Evolutionary conservation across 2,797 vertebrate species (phyloP).

Genomic region (Lerista edwardsae): DNA sequence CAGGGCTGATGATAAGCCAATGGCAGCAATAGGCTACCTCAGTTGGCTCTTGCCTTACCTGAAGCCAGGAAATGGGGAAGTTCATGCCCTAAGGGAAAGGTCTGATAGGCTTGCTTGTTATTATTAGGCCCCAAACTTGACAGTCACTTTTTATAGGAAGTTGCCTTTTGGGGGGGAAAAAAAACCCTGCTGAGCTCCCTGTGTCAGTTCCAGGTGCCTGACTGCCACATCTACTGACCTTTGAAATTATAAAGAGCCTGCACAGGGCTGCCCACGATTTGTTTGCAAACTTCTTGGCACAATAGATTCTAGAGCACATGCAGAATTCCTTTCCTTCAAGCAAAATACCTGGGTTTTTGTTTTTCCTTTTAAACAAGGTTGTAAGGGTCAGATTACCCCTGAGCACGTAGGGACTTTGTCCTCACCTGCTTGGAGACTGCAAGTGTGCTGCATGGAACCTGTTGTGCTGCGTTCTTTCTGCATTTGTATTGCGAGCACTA

Average conservation of each 20-base stretch:
- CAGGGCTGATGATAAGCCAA: not conserved
- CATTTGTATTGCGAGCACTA: not conserved
- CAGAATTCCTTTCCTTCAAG: too few relatives aligned
- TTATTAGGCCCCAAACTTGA: not conserved
- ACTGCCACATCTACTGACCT: not conserved
- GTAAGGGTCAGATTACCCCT: too few relatives aligned
- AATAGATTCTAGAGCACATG: too few relatives aligned
- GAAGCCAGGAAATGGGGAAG: not conserved
- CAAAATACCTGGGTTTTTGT: too few relatives aligned
- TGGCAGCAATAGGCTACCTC: not conserved
- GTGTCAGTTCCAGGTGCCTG: not conserved
- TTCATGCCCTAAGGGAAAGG: not conserved
- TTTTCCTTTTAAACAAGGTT: too few relatives aligned
- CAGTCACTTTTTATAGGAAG: not conserved
- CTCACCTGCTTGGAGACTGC: too few relatives aligned
- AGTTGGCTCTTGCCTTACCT: not conserved
- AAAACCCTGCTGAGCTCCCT: not conserved
- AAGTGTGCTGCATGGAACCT: not conserved
- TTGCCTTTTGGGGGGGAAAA: not conserved
- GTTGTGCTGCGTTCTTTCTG: not conserved
- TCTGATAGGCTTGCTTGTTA: not conserved
- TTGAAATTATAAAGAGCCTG: too few relatives aligned
- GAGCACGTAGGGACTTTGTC: too few relatives aligned
- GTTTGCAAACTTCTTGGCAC: too few relatives aligned
- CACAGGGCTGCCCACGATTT: too few relatives aligned